A percentile compares a stretch with the other conserved stretches of the same genome.
Conservation (phyloP, 2,888 invertebrate genomes). For the Miltochrista miniata region DNA sequence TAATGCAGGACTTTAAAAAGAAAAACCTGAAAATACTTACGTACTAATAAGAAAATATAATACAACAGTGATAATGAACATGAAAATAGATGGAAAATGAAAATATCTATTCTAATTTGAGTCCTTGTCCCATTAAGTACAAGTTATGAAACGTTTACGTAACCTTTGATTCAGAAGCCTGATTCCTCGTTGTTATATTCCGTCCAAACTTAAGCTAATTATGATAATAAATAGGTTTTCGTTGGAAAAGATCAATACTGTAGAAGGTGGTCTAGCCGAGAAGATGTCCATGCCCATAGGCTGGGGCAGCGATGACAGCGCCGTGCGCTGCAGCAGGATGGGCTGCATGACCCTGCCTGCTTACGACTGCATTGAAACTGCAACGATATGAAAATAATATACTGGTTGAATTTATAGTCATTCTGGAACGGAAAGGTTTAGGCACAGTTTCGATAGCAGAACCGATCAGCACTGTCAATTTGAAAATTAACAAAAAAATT, state of each 20-base stretch:
- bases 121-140: slow-evolving; percentile 66
- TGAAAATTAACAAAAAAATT: too few relatives aligned
- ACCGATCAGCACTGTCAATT: too few relatives aligned
- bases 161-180: slow-evolving; percentile 42
- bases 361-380: slow-evolving; percentile 85
- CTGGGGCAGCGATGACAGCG: slow-evolving; percentile 64
- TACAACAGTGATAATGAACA: slow-evolving; percentile 64
- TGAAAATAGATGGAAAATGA: slow-evolving; percentile 31
- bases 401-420: too few relatives aligned
- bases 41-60: slow-evolving; percentile 74
- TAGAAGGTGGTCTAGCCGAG: slow-evolving; percentile 52
- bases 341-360: slow-evolving; percentile 81
- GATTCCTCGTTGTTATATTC: slow-evolving; percentile 58
- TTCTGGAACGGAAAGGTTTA: too few relatives aligned
- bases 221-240: slow-evolving; percentile 66
- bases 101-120: slow-evolving; percentile 50
- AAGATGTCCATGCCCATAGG: slow-evolving; percentile 55
- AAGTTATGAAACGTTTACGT: slow-evolving; percentile 68
- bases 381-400: slow-evolving; percentile 26
- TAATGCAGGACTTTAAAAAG: slow-evolving; percentile 42
- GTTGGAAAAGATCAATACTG: slow-evolving; percentile 37
- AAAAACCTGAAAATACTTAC: slow-evolving; percentile 59
- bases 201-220: slow-evolving; percentile 71
- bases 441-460: too few relatives aligned
- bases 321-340: slow-evolving; percentile 71